These are phyloP conservation scores for Glyptemys insculpta DNA, from an alignment of 2,797 vertebrate genomes.

Conservation along the genomic window DNA sequence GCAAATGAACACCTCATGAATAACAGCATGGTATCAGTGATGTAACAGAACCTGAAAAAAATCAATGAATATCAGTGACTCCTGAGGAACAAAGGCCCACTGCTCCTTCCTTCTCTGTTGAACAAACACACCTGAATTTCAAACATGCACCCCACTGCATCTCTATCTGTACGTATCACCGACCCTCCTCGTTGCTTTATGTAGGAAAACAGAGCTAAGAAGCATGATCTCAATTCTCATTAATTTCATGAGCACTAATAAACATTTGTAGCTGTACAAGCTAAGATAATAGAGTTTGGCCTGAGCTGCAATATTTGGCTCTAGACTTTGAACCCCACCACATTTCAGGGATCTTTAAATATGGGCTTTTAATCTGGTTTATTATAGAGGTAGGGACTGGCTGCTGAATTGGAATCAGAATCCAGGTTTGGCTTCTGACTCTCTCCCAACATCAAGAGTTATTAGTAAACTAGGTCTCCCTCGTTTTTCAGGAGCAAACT, in stretches of 20 bases:
- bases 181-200: not conserved
- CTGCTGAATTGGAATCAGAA: not conserved
- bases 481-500: not conserved
- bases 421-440: not conserved
- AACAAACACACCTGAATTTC: not conserved
- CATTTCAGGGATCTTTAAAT: not conserved
- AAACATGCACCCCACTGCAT: not conserved
- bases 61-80: not conserved
- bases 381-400: not conserved
- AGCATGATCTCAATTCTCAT: not conserved
- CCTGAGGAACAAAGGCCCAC: constrained; percentile 1
- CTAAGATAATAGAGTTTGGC: not conserved
- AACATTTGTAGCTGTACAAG: not conserved
- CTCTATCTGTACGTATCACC: not conserved
- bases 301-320: not conserved
- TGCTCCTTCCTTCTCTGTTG: not conserved
- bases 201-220: constrained; percentile 12
- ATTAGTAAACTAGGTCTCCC: not conserved
- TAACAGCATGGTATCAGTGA: constrained; percentile 12
- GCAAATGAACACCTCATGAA: not conserved
- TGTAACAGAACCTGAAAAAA: constrained; percentile 12
- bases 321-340: not conserved
- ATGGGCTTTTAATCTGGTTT: not conserved
- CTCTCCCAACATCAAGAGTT: not conserved
- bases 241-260: not conserved